A percentile compares a stretch with the other conserved stretches of the same genome.
phyloP scores from a whole-genome alignment of 2,113 vertebrate genomes.

The Caranx melampygus region DNA sequence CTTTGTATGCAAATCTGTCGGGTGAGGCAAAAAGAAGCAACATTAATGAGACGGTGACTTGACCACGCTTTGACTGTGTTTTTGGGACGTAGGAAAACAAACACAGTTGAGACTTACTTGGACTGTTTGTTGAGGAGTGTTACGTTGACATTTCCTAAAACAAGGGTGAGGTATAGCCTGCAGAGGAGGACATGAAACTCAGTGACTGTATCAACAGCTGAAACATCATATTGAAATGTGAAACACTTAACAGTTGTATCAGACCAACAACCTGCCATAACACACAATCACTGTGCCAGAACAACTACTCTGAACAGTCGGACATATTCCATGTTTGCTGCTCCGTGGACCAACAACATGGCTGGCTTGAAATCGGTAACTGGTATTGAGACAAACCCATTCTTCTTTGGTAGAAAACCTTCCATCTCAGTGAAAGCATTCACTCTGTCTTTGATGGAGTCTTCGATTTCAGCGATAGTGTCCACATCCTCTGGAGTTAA shows the following conservation, averaged over 20 bases:
- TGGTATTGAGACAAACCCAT: constrained; percentile 82
- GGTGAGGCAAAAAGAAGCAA: neutral
- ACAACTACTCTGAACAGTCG: neutral
- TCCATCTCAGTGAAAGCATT: constrained; percentile 96
- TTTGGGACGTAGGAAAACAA: too few relatives aligned
- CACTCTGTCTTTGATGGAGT: constrained; percentile 87
- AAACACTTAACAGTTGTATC: too few relatives aligned
- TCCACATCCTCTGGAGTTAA: constrained; percentile 67
- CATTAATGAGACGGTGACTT: neutral
- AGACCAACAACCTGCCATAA: neutral
- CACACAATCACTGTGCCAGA: neutral
- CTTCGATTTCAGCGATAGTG: constrained; percentile 82
- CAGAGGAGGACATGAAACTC: neutral
- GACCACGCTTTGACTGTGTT: neutral
- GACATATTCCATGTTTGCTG: neutral
- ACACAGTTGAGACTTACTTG: constrained; percentile 84
- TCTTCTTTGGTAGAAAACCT: constrained; percentile 96
- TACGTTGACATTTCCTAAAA: constrained; percentile 95
- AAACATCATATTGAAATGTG: neutral
- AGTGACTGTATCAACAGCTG: neutral
- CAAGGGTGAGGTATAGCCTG: constrained; percentile 95
- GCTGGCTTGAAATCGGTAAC: too few relatives aligned
- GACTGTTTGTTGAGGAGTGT: constrained; percentile 96
- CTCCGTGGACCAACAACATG: too few relatives aligned
- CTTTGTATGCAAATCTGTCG: constrained; percentile 95